Conservation (phyloP, 64 coral and sea anemone genomes). For the Hydrozoanthus tunicans region DNA sequence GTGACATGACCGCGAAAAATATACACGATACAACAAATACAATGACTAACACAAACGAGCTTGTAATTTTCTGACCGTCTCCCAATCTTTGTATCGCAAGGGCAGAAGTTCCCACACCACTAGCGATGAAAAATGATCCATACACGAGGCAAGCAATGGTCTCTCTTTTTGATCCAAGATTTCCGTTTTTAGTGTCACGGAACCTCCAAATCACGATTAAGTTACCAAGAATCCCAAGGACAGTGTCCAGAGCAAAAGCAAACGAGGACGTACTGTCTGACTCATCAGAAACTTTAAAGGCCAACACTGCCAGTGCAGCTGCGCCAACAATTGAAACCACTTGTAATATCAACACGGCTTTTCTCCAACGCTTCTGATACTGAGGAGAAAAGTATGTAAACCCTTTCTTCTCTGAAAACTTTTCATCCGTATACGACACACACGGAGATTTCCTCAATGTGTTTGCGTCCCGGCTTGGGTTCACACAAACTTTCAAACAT, state of each 20-base stretch:
- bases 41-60: not conserved
- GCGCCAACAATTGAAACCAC: not conserved
- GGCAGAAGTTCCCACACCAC: constrained; percentile 3
- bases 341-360: constrained; percentile 33
- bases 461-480: constrained; percentile 27
- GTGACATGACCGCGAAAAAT: constrained; percentile 3
- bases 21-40: not conserved
- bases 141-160: constrained; percentile 32
- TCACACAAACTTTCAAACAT: constrained; percentile 30
- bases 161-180: constrained; percentile 36
- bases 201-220: constrained; percentile 32
- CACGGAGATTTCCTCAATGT: constrained; percentile 13
- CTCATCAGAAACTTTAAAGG: constrained; percentile 11
- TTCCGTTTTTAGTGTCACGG: constrained; percentile 17
- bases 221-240: constrained; percentile 5
- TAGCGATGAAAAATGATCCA: constrained; percentile 18
- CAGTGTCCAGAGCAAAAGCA: constrained; percentile 23
- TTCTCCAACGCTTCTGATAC: constrained; percentile 18
- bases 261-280: constrained; percentile 13
- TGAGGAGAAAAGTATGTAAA: not conserved
- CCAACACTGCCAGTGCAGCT: not conserved
- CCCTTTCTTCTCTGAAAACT: not conserved
- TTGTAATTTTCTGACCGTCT: not conserved
- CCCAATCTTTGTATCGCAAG: constrained; percentile 1
- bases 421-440: constrained; percentile 47